phyloP scores from a whole-genome alignment of 2,797 vertebrate genomes.

The Protosalanx chinensis region DNA sequence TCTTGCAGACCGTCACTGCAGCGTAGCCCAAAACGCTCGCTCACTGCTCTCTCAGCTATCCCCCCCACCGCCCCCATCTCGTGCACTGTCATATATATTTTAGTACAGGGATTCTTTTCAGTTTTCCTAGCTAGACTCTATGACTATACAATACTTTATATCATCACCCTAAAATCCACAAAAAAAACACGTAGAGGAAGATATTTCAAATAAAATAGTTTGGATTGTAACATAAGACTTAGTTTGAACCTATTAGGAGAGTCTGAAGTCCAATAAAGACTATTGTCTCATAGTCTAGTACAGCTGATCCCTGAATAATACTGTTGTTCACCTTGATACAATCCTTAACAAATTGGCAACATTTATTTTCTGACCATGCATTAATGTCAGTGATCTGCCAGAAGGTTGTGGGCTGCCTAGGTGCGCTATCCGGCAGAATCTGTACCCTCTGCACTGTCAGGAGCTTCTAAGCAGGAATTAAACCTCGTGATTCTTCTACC shows the following conservation, averaged over 20 bases:
- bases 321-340: neutral
- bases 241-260: neutral
- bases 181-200: too few relatives aligned
- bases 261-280: too few relatives aligned
- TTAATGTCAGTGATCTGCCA: neutral
- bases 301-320: neutral
- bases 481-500: constrained; percentile 22
- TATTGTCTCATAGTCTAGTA: neutral
- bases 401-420: constrained; percentile 13
- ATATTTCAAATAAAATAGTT: too few relatives aligned
- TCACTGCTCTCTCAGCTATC: too few relatives aligned
- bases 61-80: neutral
- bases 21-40: neutral
- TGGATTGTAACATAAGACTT: neutral
- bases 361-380: too few relatives aligned
- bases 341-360: neutral
- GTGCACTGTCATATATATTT: neutral
- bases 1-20: neutral
- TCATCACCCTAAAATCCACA: too few relatives aligned
- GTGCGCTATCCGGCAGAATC: constrained; percentile 36
- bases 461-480: constrained; percentile 23
- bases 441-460: constrained; percentile 9
- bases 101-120: neutral
- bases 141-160: too few relatives aligned
- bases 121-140: too few relatives aligned